phyloP scores from a whole-genome alignment of 37 sponge, comb jelly and placozoan genomes.

The Chondrosia reniformis region DNA sequence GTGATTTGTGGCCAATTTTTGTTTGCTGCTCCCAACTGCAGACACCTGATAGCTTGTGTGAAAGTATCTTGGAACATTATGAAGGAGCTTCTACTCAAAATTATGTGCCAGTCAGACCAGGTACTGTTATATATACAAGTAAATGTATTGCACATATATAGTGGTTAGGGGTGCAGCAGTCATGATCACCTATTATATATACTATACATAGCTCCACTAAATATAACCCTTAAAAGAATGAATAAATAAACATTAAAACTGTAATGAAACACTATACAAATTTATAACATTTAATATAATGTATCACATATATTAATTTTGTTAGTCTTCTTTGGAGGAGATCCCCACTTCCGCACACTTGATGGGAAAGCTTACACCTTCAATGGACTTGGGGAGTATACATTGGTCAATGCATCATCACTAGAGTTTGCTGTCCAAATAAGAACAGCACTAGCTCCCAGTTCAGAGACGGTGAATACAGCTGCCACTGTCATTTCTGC shows the following conservation, averaged over 20 bases:
- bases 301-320: too few relatives aligned
- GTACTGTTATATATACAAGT: too few relatives aligned
- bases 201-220: too few relatives aligned
- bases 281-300: too few relatives aligned
- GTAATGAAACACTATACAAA: too few relatives aligned
- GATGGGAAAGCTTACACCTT: slow-evolving; percentile 15
- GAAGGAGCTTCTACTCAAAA: not conserved
- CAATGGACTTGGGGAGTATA: slow-evolving; percentile 28
- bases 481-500: slow-evolving; percentile 1
- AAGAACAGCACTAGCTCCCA: slow-evolving; percentile 6
- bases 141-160: too few relatives aligned
- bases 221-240: too few relatives aligned
- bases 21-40: not conserved
- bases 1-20: slow-evolving; percentile 6
- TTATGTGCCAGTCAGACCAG: too few relatives aligned
- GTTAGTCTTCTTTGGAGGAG: too few relatives aligned
- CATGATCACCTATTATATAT: too few relatives aligned
- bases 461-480: not conserved
- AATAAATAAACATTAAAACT: too few relatives aligned
- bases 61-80: not conserved
- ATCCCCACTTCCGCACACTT: slow-evolving; percentile 19
- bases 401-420: slow-evolving; percentile 7
- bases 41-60: not conserved
- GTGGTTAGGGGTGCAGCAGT: too few relatives aligned
- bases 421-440: not conserved